A percentile compares a stretch with the other conserved stretches of the same genome.
Evolutionary conservation across 2,113 vertebrate species (phyloP).

Genomic region (Oxygymnocypris stewartii): DNA sequence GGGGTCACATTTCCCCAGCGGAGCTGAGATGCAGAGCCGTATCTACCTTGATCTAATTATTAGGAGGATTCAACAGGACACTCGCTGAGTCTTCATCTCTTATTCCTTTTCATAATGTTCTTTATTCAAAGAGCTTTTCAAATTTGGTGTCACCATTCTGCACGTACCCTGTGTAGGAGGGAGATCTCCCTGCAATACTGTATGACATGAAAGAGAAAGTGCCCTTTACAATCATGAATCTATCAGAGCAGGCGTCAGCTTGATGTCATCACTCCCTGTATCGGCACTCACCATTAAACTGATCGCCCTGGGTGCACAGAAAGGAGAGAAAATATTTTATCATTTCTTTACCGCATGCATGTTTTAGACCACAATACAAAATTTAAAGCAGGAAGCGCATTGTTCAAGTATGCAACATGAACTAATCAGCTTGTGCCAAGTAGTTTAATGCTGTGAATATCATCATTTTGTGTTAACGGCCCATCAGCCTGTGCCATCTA

Average conservation of each 20-base stretch:
- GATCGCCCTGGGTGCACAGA: neutral
- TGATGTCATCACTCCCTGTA: constrained; percentile 25
- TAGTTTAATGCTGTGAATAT: too few relatives aligned
- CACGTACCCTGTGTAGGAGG: constrained; percentile 6
- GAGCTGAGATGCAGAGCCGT: neutral
- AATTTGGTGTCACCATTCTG: constrained; percentile 39
- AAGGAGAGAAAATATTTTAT: neutral
- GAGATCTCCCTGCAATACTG: constrained; percentile 28
- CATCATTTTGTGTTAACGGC: too few relatives aligned
- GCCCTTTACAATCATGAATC: constrained; percentile 1
- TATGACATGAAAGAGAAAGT: constrained; percentile 22
- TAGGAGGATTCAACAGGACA: constrained; percentile 14
- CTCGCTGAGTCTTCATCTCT: constrained; percentile 38
- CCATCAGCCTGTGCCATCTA: too few relatives aligned
- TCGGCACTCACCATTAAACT: constrained; percentile 14
- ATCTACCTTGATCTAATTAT: constrained; percentile 43
- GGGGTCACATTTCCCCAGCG: constrained; percentile 5
- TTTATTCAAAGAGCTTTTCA: constrained; percentile 47
- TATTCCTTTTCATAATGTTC: constrained; percentile 52
- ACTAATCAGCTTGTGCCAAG: too few relatives aligned
- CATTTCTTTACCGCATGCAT: neutral
- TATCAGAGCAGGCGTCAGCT: constrained; percentile 26
- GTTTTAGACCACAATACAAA: neutral
- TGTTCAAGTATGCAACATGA: too few relatives aligned
- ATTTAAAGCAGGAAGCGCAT: too few relatives aligned